Base-by-base conservation (phyloP, 30 jellyfish, hydroid and myxozoan species). In the Aurelia aurita region DNA sequence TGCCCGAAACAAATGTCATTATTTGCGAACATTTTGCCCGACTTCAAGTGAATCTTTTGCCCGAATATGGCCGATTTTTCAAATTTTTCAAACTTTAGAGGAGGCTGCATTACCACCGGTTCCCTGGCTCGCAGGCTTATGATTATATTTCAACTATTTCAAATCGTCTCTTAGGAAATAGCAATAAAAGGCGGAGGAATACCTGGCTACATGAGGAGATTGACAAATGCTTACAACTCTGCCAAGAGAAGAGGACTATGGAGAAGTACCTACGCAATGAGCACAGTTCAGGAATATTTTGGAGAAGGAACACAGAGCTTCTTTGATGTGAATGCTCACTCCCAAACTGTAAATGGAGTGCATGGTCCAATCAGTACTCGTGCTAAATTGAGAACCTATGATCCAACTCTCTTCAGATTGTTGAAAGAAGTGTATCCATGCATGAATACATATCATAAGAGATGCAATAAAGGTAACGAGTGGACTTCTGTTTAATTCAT, bases 221-320 rank as follows among this genome's bases (percentile, higher is more conserved):
- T 88, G 31, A 82, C 28, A 27, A 44, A 83, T 13, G 96, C 96
- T 22, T 88, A 88, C 71, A 60, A 29, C 85, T 57, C 55, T 70
- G 96, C 96, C 18, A 78, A 55, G 27, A 39, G 85, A 16, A 23
- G 92, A 31, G 96, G 96, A 28, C 51, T 88, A 46, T 88, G 96
- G 96, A 59, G 96, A 62, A 69, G 69, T 62, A 88, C 96, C 9
- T 88, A 88, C 43, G 92, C 96, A 29, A 88, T 88, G 85, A 79
- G 69, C 80, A 88, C 96, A 2, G 32, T 59, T 9, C 88, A 88
- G 54, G 96, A 88, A 61, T 88, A 88, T 59, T 88, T 88, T 79
- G 96, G 81, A 18, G 96, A 88, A 62, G 96, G 96, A 8, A 91
- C 80, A 19, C 96, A 88, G 53, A 88, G 96, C 67, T 88, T 72